These are phyloP conservation scores for Ophion obscuratus DNA, from an alignment of 2,888 invertebrate genomes.

Conservation along the genomic window DNA sequence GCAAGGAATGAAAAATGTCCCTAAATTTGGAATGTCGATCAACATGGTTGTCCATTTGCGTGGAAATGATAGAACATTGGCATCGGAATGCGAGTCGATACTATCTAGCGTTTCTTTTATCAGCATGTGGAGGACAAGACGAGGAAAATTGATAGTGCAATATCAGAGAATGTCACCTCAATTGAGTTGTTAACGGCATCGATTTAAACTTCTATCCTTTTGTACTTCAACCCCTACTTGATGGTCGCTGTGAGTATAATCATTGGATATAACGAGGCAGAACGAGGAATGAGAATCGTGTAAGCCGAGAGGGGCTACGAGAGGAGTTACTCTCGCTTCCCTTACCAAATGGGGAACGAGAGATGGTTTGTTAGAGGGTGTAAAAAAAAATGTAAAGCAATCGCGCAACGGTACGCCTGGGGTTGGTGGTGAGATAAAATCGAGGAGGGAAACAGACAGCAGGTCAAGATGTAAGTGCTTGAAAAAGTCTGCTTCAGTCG, in stretches of 20 bases:
- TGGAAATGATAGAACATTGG: too few species aligned
- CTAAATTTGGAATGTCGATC: too few species aligned
- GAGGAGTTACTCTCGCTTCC: conserved; percentile 23
- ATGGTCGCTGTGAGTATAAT: conserved; percentile 38
- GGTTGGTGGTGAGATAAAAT: not conserved
- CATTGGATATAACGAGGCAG: conserved; percentile 49
- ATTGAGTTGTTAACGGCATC: conserved; percentile 17
- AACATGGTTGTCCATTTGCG: too few species aligned
- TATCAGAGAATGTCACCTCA: conserved; percentile 22
- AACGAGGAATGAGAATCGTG: conserved; percentile 14
- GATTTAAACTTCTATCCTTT: conserved; percentile 5
- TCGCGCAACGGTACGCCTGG: conserved; percentile 6
- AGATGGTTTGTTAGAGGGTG: conserved; percentile 14
- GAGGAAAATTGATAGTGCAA: conserved; percentile 1
- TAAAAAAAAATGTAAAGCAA: not conserved
- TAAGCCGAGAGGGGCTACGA: conserved; percentile 43
- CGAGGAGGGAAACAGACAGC: not conserved
- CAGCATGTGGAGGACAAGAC: not conserved
- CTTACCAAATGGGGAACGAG: conserved; percentile 22
- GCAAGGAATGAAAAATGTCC: too few species aligned
- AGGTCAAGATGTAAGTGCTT: not conserved
- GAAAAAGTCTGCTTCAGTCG: not conserved
- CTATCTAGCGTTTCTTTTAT: not conserved
- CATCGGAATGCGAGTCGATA: too few species aligned
- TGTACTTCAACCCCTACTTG: conserved; percentile 25